Evolutionary conservation across 2,888 invertebrate species (phyloP).

Genomic region (Ypsolopha scabrella): DNA sequence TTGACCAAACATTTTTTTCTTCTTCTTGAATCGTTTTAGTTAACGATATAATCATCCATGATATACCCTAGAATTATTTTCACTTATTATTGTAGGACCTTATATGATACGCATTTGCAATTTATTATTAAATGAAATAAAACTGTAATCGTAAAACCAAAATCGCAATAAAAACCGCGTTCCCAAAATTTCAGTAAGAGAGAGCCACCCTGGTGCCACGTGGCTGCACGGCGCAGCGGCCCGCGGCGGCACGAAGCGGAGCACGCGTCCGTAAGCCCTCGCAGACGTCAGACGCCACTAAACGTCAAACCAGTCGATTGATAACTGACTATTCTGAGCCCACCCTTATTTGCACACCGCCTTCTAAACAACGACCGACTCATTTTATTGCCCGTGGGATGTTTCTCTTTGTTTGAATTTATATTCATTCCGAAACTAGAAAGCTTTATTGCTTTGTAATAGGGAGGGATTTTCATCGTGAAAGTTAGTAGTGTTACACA

Average conservation of each 20-base stretch:
- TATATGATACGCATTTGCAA: too few species aligned
- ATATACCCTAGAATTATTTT: too few species aligned
- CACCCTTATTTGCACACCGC: conserved; percentile 41
- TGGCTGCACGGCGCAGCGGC: conserved; percentile 21
- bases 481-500: not conserved
- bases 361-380: conserved; percentile 9
- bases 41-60: too few species aligned
- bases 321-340: conserved; percentile 32
- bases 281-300: conserved; percentile 40
- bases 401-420: conserved; percentile 29
- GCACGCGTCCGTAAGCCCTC: conserved; percentile 44
- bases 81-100: too few species aligned
- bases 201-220: not conserved
- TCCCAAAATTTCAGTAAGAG: too few species aligned
- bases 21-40: too few species aligned
- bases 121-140: too few species aligned
- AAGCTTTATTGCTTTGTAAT: not conserved
- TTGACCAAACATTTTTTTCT: too few species aligned
- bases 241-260: conserved; percentile 22
- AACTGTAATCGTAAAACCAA: too few species aligned
- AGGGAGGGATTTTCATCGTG: not conserved
- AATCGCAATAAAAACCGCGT: too few species aligned
- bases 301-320: conserved; percentile 52
- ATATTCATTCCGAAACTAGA: not conserved
- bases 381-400: conserved; percentile 38